Evolutionary conservation across 2,113 vertebrate species (phyloP).

Genomic region (Pica pica): DNA sequence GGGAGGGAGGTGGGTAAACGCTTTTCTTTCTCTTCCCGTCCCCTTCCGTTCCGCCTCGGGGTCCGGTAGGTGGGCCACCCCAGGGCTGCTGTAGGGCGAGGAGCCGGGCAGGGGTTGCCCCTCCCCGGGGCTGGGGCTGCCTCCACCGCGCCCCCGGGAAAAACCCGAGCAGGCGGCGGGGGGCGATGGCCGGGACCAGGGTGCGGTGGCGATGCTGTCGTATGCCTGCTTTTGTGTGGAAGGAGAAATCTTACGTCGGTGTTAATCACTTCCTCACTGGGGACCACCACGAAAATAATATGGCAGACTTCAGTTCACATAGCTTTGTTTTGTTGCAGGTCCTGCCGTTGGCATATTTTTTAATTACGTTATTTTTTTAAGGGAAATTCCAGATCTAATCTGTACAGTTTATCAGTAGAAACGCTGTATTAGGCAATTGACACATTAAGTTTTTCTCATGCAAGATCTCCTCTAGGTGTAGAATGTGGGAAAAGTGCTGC

Average conservation of each 20-base stretch:
- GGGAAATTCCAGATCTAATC: not conserved
- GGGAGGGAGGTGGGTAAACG: not conserved
- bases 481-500: not conserved
- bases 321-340: not conserved
- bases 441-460: accelerated
- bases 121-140: not conserved
- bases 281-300: not conserved
- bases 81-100: not conserved
- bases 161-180: not conserved
- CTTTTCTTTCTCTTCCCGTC: too few relatives aligned
- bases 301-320: not conserved
- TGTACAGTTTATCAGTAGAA: not conserved
- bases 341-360: not conserved
- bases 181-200: not conserved
- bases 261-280: not conserved
- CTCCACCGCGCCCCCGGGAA: not conserved
- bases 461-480: not conserved
- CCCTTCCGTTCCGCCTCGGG: too few relatives aligned
- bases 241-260: not conserved
- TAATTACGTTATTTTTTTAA: not conserved
- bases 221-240: not conserved
- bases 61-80: not conserved
- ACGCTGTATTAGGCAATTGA: not conserved
- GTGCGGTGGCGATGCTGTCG: not conserved
- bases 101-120: not conserved